phyloP scores from a whole-genome alignment of 1,140 invertebrate species.

The Zaprionus nigranus region DNA sequence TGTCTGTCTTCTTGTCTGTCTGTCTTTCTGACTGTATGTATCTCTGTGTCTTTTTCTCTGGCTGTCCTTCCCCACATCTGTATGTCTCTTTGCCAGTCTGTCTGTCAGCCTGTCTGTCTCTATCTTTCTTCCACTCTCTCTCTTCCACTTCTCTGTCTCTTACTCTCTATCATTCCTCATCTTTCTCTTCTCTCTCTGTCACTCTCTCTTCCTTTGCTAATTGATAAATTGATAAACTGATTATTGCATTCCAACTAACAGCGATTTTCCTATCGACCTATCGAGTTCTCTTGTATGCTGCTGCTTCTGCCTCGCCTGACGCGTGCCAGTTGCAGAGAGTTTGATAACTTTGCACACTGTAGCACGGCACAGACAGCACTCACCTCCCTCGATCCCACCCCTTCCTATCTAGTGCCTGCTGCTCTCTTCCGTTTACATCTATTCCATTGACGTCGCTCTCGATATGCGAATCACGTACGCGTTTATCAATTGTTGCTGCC shows the following conservation, averaged over 20 bases:
- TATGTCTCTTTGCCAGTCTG: background rate
- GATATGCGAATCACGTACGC: constrained; percentile 69
- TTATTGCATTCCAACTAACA: constrained; percentile 28
- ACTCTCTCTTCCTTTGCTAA: constrained; percentile 48
- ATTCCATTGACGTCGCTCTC: constrained; percentile 58
- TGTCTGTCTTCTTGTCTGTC: background rate
- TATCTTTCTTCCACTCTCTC: too few species aligned
- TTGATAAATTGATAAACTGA: constrained; percentile 54
- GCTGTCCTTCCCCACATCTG: too few species aligned
- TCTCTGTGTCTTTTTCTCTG: background rate
- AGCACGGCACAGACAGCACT: too few species aligned
- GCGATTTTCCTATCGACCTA: constrained; percentile 17
- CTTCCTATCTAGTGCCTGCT: background rate
- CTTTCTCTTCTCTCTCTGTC: background rate
- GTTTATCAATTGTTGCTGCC: constrained; percentile 78
- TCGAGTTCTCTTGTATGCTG: background rate
- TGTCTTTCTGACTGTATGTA: too few species aligned
- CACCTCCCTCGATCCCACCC: background rate
- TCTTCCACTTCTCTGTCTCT: too few species aligned
- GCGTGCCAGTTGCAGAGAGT: constrained; percentile 50
- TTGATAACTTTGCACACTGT: constrained; percentile 39
- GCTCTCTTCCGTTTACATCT: constrained; percentile 43
- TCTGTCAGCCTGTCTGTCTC: constrained; percentile 31
- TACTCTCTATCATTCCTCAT: background rate
- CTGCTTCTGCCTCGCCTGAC: constrained; percentile 17